Evolutionary conservation across 1,140 invertebrate species (phyloP).

Genomic region (Camponotus floridanus): DNA sequence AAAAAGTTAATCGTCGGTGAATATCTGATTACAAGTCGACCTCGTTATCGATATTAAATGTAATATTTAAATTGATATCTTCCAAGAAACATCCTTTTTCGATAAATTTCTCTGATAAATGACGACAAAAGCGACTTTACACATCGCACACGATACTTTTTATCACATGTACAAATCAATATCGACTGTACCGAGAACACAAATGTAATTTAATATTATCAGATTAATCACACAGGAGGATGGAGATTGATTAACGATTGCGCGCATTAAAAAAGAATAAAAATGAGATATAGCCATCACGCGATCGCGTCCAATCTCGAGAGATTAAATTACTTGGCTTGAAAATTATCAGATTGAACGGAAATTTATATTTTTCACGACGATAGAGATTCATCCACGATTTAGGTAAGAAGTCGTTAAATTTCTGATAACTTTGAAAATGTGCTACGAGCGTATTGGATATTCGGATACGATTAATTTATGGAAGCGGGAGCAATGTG

Average conservation of each 20-base stretch:
- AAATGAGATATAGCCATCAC: neutral
- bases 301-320: neutral
- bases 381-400: neutral
- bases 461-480: no score
- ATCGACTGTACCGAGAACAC: neutral
- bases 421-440: neutral
- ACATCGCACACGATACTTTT: neutral
- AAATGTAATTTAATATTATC: slow-evolving; percentile 20
- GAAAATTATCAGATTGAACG: slow-evolving; percentile 2
- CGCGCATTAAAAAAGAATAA: neutral
- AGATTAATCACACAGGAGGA: neutral
- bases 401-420: neutral
- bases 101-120: slow-evolving; percentile 8
- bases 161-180: neutral
- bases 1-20: slow-evolving; percentile 13
- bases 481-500: neutral
- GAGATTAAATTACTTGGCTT: neutral
- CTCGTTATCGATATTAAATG: slow-evolving; percentile 19
- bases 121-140: neutral
- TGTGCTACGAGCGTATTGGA: neutral
- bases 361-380: neutral
- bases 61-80: slow-evolving; percentile 10
- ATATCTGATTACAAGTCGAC: neutral
- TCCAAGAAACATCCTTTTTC: neutral
- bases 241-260: neutral